Conservation (phyloP, 35 echinoderm and acorn worm species). For the Apostichopus parvimensis region DNA sequence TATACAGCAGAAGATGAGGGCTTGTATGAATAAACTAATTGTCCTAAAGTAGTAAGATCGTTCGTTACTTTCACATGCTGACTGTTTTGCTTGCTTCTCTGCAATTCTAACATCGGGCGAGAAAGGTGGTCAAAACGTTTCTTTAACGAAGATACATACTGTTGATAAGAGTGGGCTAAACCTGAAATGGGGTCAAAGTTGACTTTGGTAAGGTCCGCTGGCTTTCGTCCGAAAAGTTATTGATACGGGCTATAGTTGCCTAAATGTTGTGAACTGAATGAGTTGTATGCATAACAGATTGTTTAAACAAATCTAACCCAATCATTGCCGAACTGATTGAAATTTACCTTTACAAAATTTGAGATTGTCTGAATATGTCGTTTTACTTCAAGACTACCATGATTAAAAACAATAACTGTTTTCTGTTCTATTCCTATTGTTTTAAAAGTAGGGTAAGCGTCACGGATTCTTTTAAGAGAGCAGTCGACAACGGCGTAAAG, state of each 20-base stretch:
- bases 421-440: slow-evolving; percentile 49
- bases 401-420: slow-evolving; percentile 42
- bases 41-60: slow-evolving; percentile 16
- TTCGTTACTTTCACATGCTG: slow-evolving; percentile 48
- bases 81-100: slow-evolving; percentile 23
- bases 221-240: slow-evolving; percentile 58
- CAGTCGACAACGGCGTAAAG: no score
- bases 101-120: slow-evolving; percentile 35
- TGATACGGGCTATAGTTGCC: slow-evolving; percentile 60
- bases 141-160: slow-evolving; percentile 24
- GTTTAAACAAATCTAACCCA: slow-evolving; percentile 55
- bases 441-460: slow-evolving; percentile 13
- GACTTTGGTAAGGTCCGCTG: neutral
- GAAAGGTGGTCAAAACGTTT: slow-evolving; percentile 52
- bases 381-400: slow-evolving; percentile 47
- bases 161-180: slow-evolving; percentile 43
- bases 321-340: slow-evolving; percentile 57
- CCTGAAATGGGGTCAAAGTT: neutral
- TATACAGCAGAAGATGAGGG: slow-evolving; percentile 11
- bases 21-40: slow-evolving; percentile 62
- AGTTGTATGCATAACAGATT: slow-evolving; percentile 61
- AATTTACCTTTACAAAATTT: slow-evolving; percentile 53
- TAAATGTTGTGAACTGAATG: slow-evolving; percentile 65
- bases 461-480: no score
- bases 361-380: slow-evolving; percentile 60